A percentile compares a stretch with the other conserved stretches of the same genome.
phyloP scores from a whole-genome alignment of 2,113 vertebrate species.

The Promerops cafer region DNA sequence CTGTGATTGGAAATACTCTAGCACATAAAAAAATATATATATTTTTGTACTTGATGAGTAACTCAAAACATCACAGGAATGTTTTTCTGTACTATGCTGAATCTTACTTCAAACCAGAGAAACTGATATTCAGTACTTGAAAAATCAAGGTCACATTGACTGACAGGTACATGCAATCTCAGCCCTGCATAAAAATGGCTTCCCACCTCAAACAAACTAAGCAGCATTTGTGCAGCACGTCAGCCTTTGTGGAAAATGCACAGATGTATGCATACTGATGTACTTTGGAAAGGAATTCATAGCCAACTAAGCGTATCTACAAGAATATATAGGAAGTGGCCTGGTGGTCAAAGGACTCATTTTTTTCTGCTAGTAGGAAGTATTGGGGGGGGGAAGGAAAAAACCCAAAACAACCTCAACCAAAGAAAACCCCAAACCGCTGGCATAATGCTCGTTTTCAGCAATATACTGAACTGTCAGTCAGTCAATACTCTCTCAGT shows the following conservation, averaged over 20 bases:
- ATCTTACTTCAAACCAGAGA: neutral
- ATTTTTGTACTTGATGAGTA: neutral
- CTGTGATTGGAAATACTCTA: neutral
- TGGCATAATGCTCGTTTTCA: constrained; percentile 8
- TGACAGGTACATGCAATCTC: neutral
- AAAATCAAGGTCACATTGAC: neutral
- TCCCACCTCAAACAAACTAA: neutral
- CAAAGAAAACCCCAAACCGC: neutral
- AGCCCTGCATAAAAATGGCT: neutral
- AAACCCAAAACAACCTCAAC: neutral
- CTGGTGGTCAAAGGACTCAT: neutral
- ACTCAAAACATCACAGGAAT: neutral
- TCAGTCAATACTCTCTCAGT: neutral
- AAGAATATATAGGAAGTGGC: neutral
- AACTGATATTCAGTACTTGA: neutral
- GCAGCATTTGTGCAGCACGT: neutral
- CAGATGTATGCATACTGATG: neutral
- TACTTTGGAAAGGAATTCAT: neutral
- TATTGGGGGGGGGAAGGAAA: neutral
- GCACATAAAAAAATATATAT: neutral
- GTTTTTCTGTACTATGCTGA: neutral
- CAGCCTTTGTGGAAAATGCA: neutral
- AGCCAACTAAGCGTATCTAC: neutral
- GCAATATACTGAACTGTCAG: constrained; percentile 21
- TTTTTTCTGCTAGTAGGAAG: neutral